Conservation (phyloP, 2,888 invertebrate species). For the Chironomus tentans region DNA sequence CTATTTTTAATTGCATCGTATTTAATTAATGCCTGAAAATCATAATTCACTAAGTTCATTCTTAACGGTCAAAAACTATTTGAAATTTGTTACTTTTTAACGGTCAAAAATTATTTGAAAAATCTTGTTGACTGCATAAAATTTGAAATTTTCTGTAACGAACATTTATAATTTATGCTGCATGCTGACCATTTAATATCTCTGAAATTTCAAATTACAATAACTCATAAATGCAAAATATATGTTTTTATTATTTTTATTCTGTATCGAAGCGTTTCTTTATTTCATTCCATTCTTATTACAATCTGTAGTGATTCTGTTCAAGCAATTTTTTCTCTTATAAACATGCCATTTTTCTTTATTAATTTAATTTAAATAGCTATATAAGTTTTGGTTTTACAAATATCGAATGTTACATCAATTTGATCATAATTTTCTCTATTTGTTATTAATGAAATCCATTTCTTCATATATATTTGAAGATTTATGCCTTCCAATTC, state of each 20-base stretch:
- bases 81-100: too few relatives aligned
- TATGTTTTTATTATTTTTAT: background rate
- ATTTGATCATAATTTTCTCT: background rate
- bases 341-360: background rate
- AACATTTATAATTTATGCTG: too few relatives aligned
- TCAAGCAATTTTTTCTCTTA: background rate
- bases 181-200: too few relatives aligned
- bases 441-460: too few relatives aligned
- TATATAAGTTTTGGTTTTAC: background rate
- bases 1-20: too few relatives aligned
- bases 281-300: slow-evolving; percentile 7
- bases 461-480: background rate
- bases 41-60: too few relatives aligned
- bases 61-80: too few relatives aligned
- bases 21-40: too few relatives aligned
- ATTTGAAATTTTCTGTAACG: background rate
- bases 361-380: background rate
- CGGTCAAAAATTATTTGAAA: too few relatives aligned
- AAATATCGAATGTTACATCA: background rate
- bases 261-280: slow-evolving; percentile 21
- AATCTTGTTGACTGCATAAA: background rate
- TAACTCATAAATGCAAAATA: background rate
- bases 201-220: too few relatives aligned
- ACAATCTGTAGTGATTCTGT: too few relatives aligned
- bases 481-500: background rate